phyloP scores from a whole-genome alignment of 2,888 invertebrate genomes.

The Meteorus colon region DNA sequence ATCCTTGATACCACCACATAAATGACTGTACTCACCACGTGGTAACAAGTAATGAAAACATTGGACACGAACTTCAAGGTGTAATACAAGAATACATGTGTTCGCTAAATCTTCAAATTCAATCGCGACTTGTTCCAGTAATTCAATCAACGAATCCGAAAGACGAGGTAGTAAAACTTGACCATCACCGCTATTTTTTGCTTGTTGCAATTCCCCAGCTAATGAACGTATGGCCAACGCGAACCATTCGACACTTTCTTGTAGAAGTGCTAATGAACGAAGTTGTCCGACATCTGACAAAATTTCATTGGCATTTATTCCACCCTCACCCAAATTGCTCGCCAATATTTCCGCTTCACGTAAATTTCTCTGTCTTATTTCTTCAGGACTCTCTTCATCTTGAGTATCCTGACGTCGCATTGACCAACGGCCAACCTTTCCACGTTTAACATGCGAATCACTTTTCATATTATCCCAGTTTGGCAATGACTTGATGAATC shows the following conservation, averaged over 20 bases:
- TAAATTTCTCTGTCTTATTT: slow-evolving; percentile 84
- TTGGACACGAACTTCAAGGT: slow-evolving; percentile 95
- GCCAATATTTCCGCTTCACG: slow-evolving; percentile 95
- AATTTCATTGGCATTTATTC: slow-evolving; percentile 89
- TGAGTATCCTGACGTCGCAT: slow-evolving; percentile 75
- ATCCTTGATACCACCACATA: slow-evolving; percentile 77
- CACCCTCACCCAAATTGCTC: slow-evolving; percentile 91
- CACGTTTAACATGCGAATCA: slow-evolving; percentile 68
- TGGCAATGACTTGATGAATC: slow-evolving; percentile 91
- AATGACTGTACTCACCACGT: slow-evolving; percentile 64
- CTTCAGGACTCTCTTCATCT: slow-evolving; percentile 86
- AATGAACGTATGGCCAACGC: slow-evolving; percentile 59
- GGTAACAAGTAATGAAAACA: slow-evolving; percentile 94
- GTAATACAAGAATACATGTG: slow-evolving; percentile 91
- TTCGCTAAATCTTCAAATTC: slow-evolving; percentile 93
- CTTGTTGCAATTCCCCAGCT: slow-evolving; percentile 66
- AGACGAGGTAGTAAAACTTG: slow-evolving; percentile 70
- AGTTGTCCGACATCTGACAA: slow-evolving; percentile 88
- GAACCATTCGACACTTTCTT: slow-evolving; percentile 88
- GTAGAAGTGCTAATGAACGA: slow-evolving; percentile 89
- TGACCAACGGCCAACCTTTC: slow-evolving; percentile 61
- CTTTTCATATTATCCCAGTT: slow-evolving; percentile 83
- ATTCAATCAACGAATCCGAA: slow-evolving; percentile 78
- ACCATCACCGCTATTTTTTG: slow-evolving; percentile 67
- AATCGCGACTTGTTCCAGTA: slow-evolving; percentile 81